Base-by-base conservation (phyloP, 2,888 invertebrate genomes). In the Ctenicera cuprea region DNA sequence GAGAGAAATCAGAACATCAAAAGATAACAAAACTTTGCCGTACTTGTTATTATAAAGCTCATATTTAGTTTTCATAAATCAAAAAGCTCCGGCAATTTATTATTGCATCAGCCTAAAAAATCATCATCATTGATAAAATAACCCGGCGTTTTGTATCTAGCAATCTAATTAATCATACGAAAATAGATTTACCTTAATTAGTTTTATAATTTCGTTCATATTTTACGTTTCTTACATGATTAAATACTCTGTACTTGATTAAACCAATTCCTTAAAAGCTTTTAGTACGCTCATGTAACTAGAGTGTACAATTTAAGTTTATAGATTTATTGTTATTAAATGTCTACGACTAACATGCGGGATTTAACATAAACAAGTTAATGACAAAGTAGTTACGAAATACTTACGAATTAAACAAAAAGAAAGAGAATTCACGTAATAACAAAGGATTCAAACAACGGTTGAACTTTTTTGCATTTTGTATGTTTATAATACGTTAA, bases 211-310 rank as follows among this genome's bases (percentile, higher is more conserved):
- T 33, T 33, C 33, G 9, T 33, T 33, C 4, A 33, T 33, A 33
- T 33, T 33, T 33, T 33, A 26, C 5, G 26, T 26, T 26, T 26
- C 26, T 26, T 26, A 33, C 33, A 33, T 33, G 33, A 33, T 33
- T 33, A 33, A 33, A 33, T 4, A 33, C 33, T 33, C 33, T 33
- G 33, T 33, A 33, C 9, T 33, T 5, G 33, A 33, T 33, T 33
- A 33, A 33, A 33, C 1, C 33, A 33, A 41, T 41, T 41, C 41
- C 41, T 41, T 41, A 41, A 41, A 41, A 41, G 41, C 41, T 41
- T 14, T 3, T 3, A 41, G 3, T n/a, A 5, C 14, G 4, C n/a
- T 14, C 14, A 14, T 41, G 14, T 14, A 2, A 41, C 4, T 14
- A 7, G 41, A 14, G 1, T n/a, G 7, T 41, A 7, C 3, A n/a